Conservation (phyloP, 37 sponge, comb jelly and placozoan species). For the Haliclona indistincta region DNA sequence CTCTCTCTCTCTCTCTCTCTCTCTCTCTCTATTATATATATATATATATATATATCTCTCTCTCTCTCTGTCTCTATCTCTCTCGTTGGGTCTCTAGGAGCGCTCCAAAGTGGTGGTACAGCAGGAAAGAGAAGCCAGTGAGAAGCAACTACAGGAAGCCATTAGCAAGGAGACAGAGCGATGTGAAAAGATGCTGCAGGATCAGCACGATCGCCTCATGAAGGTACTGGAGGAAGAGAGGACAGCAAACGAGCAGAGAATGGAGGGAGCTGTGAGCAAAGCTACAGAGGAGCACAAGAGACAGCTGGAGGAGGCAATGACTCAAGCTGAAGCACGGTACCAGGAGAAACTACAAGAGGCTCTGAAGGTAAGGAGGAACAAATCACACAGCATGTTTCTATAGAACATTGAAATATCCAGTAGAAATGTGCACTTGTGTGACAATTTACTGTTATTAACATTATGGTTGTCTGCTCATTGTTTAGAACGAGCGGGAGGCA, state of each 20-base stretch:
- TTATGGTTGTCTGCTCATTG: too few relatives aligned
- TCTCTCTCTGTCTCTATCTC: not conserved
- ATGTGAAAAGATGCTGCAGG: slow-evolving; percentile 56
- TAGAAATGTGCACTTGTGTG: too few relatives aligned
- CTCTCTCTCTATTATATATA: not conserved
- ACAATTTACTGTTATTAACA: too few relatives aligned
- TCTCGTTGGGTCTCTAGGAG: slow-evolving; percentile 32
- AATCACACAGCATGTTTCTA: not conserved
- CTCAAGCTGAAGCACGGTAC: slow-evolving; percentile 20
- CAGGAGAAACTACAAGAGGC: slow-evolving; percentile 45
- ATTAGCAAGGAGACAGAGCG: slow-evolving; percentile 55
- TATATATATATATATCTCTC: not conserved
- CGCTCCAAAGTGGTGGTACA: slow-evolving; percentile 42
- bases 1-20: slow-evolving; percentile 10
- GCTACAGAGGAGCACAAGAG: slow-evolving; percentile 45
- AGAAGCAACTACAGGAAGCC: slow-evolving; percentile 54
- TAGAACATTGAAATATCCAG: not conserved
- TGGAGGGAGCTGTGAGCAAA: slow-evolving; percentile 34
- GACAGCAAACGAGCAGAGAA: slow-evolving; percentile 29
- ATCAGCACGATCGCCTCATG: slow-evolving; percentile 49
- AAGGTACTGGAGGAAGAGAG: slow-evolving; percentile 63
- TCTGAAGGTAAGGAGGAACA: slow-evolving; percentile 29
- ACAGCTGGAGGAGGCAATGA: slow-evolving; percentile 27
- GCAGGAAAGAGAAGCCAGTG: slow-evolving; percentile 63
- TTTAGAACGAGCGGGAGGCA: slow-evolving; percentile 13